These are phyloP conservation scores for Vollenhovia emeryi DNA, from an alignment of 1,140 invertebrate genomes.

Conservation along the genomic window DNA sequence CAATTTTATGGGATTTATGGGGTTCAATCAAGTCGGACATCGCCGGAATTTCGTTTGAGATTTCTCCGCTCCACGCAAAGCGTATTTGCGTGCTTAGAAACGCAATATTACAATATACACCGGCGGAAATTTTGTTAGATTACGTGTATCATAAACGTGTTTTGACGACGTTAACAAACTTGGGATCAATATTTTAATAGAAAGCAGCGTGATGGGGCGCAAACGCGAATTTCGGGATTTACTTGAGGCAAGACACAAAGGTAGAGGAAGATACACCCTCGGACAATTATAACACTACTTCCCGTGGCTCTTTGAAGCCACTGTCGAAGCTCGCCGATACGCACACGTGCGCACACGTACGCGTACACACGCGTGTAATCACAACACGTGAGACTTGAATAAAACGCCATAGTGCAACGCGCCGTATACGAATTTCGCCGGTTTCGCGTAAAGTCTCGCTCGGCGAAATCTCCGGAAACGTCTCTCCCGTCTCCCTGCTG, in stretches of 20 bases:
- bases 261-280: not conserved
- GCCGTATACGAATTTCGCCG: slow-evolving; percentile 23
- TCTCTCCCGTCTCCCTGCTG: slow-evolving; percentile 45
- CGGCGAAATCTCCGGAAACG: slow-evolving; percentile 49
- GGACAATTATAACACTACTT: slow-evolving; percentile 27
- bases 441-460: slow-evolving; percentile 36
- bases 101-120: not conserved
- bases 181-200: slow-evolving; percentile 10
- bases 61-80: not conserved
- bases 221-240: not conserved
- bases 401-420: slow-evolving; percentile 20
- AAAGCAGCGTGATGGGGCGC: not conserved
- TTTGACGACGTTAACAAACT: not conserved
- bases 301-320: slow-evolving; percentile 11
- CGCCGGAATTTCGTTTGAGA: slow-evolving; percentile 25
- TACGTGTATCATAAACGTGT: not conserved
- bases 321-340: not conserved
- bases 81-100: not conserved
- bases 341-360: no score
- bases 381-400: slow-evolving; percentile 13
- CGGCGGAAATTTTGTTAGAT: not conserved
- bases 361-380: not conserved
- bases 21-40: slow-evolving; percentile 50
- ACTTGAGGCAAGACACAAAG: not conserved
- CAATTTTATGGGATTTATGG: slow-evolving; percentile 25